These are phyloP conservation scores for Ylistrum balloti DNA, from an alignment of 1,140 invertebrate genomes.

Conservation along the genomic window DNA sequence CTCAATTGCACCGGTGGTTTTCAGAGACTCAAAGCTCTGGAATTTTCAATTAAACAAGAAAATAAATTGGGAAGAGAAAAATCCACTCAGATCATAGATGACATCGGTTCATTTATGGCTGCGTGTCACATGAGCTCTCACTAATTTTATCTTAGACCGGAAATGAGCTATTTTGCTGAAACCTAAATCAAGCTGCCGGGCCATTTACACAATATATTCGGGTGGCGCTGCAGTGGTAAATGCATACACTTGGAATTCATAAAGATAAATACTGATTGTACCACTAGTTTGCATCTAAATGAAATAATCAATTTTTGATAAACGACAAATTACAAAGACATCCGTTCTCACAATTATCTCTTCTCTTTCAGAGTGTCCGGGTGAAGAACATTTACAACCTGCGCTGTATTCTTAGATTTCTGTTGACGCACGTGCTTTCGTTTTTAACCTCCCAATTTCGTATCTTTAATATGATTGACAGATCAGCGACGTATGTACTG, in stretches of 20 bases:
- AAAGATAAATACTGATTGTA: not conserved
- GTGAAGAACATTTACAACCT: not conserved
- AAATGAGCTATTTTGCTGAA: constrained; percentile 34
- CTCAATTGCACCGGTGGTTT: constrained; percentile 37
- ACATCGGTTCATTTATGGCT: constrained; percentile 24
- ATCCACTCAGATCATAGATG: constrained; percentile 27
- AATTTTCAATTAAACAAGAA: constrained; percentile 36
- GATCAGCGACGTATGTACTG: too few relatives aligned
- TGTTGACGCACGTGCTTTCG: too few relatives aligned
- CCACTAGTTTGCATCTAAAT: not conserved
- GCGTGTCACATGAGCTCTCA: constrained; percentile 1
- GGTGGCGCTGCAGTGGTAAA: not conserved
- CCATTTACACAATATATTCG: not conserved
- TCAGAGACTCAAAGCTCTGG: constrained; percentile 32
- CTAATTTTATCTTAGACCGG: constrained; percentile 33
- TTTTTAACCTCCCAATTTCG: too few relatives aligned
- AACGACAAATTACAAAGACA: constrained; percentile 5
- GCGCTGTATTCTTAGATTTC: not conserved
- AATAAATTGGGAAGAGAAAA: constrained; percentile 40
- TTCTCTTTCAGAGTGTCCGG: not conserved
- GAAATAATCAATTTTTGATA: not conserved
- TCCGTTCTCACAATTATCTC: not conserved
- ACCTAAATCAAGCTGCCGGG: not conserved
- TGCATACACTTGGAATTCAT: not conserved
- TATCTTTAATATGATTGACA: too few relatives aligned